phyloP scores from a whole-genome alignment of 2,888 invertebrate species.

The Cheiracanthium punctorium region DNA sequence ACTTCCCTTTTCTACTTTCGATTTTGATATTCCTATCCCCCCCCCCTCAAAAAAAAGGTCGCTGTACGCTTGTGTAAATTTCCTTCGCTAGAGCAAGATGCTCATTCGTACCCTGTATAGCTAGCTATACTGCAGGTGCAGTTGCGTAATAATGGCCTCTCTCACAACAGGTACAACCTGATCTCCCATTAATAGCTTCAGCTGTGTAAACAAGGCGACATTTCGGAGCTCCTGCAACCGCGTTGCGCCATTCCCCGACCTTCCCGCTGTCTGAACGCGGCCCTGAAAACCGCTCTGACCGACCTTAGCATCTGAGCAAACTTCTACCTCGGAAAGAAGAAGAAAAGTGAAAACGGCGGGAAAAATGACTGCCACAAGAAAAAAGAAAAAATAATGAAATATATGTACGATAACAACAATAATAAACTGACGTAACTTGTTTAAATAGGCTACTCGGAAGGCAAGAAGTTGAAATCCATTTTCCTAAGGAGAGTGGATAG shows the following conservation, averaged over 20 bases:
- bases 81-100: too few species aligned
- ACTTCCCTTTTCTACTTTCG: too few species aligned
- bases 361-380: neutral
- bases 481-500: neutral
- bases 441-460: neutral
- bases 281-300: neutral
- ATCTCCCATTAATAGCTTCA: neutral
- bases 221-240: neutral
- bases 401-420: too few species aligned
- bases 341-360: neutral
- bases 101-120: too few species aligned
- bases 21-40: too few species aligned
- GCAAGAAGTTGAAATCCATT: neutral
- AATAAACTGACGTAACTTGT: conserved; percentile 2
- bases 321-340: neutral
- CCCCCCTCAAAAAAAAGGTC: too few species aligned
- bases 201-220: neutral
- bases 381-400: neutral
- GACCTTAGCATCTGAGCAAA: neutral
- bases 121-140: too few species aligned
- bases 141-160: too few species aligned
- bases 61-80: too few species aligned
- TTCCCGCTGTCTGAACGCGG: neutral
- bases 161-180: too few species aligned
- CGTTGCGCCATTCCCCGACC: neutral